A percentile compares a stretch with the other conserved stretches of the same genome.
Evolutionary conservation across 2,113 vertebrate genomes (phyloP).

Genomic region (Cromileptes altivelis): DNA sequence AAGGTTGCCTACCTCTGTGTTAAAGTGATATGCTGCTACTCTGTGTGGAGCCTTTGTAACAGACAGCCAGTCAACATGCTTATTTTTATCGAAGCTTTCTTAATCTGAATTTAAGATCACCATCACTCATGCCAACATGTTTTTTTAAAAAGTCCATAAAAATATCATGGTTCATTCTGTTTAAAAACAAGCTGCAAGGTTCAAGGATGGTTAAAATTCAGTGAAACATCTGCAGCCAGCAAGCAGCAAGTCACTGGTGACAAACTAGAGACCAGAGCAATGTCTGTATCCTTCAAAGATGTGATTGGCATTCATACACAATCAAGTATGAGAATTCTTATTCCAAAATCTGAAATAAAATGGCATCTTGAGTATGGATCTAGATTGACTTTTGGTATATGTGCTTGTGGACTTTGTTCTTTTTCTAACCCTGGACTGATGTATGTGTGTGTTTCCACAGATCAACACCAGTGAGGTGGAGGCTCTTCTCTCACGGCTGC

Average conservation of each 20-base stretch:
- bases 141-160: not conserved
- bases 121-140: too few species aligned
- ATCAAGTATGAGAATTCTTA: not conserved
- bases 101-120: not conserved
- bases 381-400: not conserved
- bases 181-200: not conserved
- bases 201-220: not conserved
- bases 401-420: not conserved
- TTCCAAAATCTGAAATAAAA: not conserved
- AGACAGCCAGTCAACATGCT: not conserved
- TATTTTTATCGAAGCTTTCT: not conserved
- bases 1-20: too few species aligned
- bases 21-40: not conserved
- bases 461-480: slow-evolving; percentile 93
- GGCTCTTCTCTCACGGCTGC: slow-evolving; percentile 91
- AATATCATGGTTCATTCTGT: not conserved
- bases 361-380: not conserved
- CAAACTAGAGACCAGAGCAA: not conserved
- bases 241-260: not conserved
- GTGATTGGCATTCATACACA: not conserved
- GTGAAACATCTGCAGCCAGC: not conserved
- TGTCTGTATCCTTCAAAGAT: not conserved
- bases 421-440: not conserved
- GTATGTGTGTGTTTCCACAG: slow-evolving; percentile 74
- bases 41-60: not conserved